phyloP scores from a whole-genome alignment of 1,140 invertebrate genomes.

The Drosophila triauraria region DNA sequence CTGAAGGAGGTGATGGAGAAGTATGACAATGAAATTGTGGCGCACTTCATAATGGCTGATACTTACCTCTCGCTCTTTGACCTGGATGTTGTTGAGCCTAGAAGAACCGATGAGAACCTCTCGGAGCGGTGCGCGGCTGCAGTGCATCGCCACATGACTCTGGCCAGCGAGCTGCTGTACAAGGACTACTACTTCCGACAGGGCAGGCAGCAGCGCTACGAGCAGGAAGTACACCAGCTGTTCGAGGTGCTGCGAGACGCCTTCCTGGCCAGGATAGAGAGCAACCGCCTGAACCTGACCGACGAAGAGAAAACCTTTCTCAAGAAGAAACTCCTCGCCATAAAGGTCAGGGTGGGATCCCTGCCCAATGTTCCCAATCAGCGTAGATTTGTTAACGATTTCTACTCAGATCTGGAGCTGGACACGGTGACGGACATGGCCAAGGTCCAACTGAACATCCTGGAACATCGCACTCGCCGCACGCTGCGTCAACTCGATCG shows the following conservation, averaged over 20 bases:
- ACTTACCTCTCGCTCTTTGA: too few relatives aligned
- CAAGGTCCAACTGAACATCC: neutral
- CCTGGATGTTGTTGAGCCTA: rapidly evolving
- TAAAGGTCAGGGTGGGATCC: neutral
- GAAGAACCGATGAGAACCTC: rapidly evolving
- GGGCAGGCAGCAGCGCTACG: neutral
- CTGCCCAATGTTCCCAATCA: conserved; percentile 1
- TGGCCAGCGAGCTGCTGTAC: conserved; percentile 14
- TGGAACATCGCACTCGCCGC: neutral
- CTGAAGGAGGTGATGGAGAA: neutral
- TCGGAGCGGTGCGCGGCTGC: neutral
- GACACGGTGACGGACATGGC: neutral
- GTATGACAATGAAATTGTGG: neutral
- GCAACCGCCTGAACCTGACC: conserved; percentile 1
- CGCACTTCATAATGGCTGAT: too few relatives aligned
- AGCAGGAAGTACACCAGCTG: neutral
- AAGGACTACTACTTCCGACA: conserved; percentile 1
- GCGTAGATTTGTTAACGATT: conserved; percentile 1
- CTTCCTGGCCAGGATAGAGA: neutral
- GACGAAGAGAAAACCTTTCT: neutral
- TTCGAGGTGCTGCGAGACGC: neutral
- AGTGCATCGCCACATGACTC: neutral
- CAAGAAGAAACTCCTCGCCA: neutral
- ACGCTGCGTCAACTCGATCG: neutral
- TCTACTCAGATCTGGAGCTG: neutral